Conservation (phyloP, 2,113 vertebrate genomes). For the Noturus placidus region DNA sequence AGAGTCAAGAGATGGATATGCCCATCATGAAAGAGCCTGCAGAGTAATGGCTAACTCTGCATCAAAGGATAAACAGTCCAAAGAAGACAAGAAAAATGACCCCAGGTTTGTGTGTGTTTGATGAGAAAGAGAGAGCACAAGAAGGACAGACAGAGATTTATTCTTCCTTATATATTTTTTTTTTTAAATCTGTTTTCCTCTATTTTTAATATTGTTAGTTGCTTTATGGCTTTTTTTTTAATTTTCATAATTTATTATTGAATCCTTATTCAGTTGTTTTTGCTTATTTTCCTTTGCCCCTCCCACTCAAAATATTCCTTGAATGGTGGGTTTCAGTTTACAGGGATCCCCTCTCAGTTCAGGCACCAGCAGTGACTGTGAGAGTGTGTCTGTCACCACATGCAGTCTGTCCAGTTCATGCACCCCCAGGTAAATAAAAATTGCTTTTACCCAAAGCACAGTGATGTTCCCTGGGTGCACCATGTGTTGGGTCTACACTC, state of each 20-base stretch:
- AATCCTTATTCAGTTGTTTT: conserved; percentile 39
- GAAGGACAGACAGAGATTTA: neutral
- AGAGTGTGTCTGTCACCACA: conserved; percentile 89
- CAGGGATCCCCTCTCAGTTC: conserved; percentile 86
- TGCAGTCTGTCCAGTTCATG: conserved; percentile 89
- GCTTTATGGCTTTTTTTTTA: neutral
- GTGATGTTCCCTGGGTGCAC: neutral
- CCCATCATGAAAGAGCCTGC: conserved; percentile 65
- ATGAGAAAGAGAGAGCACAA: neutral
- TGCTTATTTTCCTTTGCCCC: conserved; percentile 28
- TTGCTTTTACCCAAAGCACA: neutral
- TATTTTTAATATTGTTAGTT: conserved; percentile 15
- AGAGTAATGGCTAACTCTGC: conserved; percentile 58
- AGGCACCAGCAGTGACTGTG: conserved; percentile 89
- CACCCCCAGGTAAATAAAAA: conserved; percentile 80
- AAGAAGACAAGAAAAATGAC: conserved; percentile 39
- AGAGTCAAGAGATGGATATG: conserved; percentile 59
- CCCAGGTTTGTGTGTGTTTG: conserved; percentile 41
- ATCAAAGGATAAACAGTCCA: conserved; percentile 50
- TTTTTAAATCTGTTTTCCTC: neutral
- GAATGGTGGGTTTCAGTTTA: conserved; percentile 73
- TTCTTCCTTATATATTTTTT: neutral
- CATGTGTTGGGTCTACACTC: neutral
- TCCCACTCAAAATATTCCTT: conserved; percentile 46
- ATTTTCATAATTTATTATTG: conserved; percentile 25